These are phyloP conservation scores for Carcharodon carcharias DNA, from an alignment of 2,797 vertebrate species.

Conservation along the genomic window DNA sequence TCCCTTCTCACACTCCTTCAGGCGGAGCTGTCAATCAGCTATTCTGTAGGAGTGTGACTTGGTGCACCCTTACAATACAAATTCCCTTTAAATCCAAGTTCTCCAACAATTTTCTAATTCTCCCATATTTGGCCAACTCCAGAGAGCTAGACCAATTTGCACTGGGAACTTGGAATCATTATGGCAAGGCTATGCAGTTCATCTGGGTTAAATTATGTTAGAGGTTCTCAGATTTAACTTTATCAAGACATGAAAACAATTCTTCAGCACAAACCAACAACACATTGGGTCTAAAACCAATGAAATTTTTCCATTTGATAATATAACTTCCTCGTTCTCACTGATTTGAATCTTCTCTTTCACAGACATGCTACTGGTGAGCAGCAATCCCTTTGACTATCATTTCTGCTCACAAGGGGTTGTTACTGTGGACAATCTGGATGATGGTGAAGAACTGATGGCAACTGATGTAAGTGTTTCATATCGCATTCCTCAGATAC, in stretches of 20 bases:
- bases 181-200: background rate
- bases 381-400: conserved; percentile 88
- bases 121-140: too few relatives aligned
- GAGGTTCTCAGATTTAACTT: background rate
- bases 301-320: background rate
- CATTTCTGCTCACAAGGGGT: conserved; percentile 93
- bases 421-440: conserved; percentile 79
- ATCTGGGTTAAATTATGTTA: background rate
- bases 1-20: background rate
- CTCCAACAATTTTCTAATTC: background rate
- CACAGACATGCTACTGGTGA: conserved; percentile 85
- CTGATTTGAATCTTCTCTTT: conserved; percentile 35
- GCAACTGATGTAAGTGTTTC: conserved; percentile 72
- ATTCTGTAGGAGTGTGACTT: background rate
- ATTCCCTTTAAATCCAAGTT: background rate
- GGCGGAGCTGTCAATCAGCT: background rate
- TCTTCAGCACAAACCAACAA: background rate
- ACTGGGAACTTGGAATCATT: background rate
- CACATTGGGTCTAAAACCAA: background rate
- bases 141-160: background rate
- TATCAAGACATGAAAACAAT: background rate
- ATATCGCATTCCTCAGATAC: background rate
- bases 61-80: background rate
- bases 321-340: background rate
- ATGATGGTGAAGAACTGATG: conserved; percentile 78